Conservation (phyloP, 92 coral and sea anemone species). For the Epizoanthus ramosus region DNA sequence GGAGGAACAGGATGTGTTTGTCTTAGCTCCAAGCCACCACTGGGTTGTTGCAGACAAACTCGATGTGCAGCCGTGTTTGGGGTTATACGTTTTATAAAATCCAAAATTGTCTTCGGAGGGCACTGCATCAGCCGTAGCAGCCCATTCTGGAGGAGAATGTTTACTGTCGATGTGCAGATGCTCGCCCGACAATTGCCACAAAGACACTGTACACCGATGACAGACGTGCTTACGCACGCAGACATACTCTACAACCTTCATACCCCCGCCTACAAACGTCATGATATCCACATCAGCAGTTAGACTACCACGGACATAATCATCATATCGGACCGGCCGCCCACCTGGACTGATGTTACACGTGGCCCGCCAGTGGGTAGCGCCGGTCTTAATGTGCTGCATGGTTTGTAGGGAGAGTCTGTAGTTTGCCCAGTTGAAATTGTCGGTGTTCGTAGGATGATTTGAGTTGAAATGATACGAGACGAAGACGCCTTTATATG, state of each 20-base stretch:
- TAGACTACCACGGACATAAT: slow-evolving; percentile 3
- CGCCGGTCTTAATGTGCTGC: not conserved
- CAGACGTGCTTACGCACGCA: slow-evolving; percentile 19
- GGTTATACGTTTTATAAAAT: too few species aligned
- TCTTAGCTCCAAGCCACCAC: too few species aligned
- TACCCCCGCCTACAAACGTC: not conserved
- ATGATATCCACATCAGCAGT: not conserved
- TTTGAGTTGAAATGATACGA: not conserved
- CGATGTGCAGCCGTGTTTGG: too few species aligned
- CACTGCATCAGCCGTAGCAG: too few species aligned
- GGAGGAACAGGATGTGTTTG: too few species aligned
- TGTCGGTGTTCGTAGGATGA: not conserved
- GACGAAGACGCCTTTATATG: too few species aligned
- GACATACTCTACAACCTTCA: slow-evolving; percentile 2
- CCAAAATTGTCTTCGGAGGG: too few species aligned
- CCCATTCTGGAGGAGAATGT: too few species aligned
- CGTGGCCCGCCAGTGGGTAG: slow-evolving; percentile 5
- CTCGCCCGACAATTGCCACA: not conserved
- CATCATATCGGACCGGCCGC: not conserved
- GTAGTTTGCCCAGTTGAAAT: slow-evolving; percentile 10
- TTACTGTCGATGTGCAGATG: not conserved
- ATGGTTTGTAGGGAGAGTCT: slow-evolving; percentile 26
- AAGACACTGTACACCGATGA: not conserved
- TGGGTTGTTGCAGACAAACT: too few species aligned
- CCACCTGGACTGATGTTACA: slow-evolving; percentile 20